Percentiles rank a stretch among this genome's conserved stretches.
Conservation (phyloP, 2,888 invertebrate species). For the Microctonus brassicae region DNA sequence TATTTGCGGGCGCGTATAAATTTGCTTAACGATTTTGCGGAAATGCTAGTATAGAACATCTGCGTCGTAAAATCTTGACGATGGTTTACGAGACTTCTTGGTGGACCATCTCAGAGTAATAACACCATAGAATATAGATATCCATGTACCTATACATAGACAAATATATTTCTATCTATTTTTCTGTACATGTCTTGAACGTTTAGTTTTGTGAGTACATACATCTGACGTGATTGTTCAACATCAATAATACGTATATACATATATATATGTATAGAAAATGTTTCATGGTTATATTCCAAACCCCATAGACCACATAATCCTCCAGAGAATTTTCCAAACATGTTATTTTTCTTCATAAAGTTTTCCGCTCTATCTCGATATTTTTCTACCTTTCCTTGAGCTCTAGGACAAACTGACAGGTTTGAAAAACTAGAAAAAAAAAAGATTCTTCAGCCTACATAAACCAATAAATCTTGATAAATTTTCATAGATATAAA, state of each 20-base stretch:
- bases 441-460: background rate
- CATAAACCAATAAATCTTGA: background rate
- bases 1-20: slow-evolving; percentile 47
- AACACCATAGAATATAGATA: background rate
- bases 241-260: no score
- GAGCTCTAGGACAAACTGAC: no score
- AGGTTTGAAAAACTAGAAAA: no score
- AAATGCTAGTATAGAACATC: slow-evolving; percentile 24
- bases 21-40: slow-evolving; percentile 53
- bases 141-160: background rate
- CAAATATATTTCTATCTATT: background rate
- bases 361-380: background rate
- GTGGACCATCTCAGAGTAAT: background rate
- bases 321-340: background rate
- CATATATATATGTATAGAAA: background rate
- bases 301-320: background rate
- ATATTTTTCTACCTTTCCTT: no score
- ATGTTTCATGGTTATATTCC: background rate
- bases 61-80: slow-evolving; percentile 16
- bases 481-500: background rate
- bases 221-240: background rate
- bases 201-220: background rate
- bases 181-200: background rate
- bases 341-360: background rate
- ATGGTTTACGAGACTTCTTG: slow-evolving; percentile 1